Percentiles rank a stretch among this genome's conserved stretches.
These are phyloP conservation scores for Stenotaenia linearis DNA, from an alignment of 2,888 invertebrate genomes.

Conservation along the genomic window DNA sequence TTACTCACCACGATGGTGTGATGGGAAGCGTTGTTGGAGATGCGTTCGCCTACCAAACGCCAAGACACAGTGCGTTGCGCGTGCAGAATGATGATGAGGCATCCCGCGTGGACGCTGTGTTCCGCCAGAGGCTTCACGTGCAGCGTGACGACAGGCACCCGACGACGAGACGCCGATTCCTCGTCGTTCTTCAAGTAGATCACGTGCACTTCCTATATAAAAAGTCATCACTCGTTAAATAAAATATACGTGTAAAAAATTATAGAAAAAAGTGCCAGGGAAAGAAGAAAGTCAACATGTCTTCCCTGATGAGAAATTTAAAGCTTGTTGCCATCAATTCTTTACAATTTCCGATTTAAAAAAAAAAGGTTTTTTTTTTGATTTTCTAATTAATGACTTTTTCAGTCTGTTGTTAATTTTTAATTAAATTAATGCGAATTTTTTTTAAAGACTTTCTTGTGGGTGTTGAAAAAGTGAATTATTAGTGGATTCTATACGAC, in stretches of 20 bases:
- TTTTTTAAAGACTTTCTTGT: no score
- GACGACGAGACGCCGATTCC: conserved; percentile 5
- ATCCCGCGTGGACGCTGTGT: conserved; percentile 31
- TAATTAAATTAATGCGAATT: no score
- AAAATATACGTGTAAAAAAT: not conserved
- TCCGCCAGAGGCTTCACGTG: conserved; percentile 33
- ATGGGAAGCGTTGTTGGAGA: conserved; percentile 34
- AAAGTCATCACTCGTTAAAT: not conserved
- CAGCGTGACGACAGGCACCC: conserved; percentile 34
- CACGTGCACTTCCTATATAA: conserved; percentile 35
- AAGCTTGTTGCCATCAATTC: not conserved
- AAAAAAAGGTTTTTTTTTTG: no score
- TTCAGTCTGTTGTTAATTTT: no score
- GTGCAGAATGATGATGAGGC: conserved; percentile 35
- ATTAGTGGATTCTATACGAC: no score
- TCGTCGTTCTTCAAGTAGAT: conserved; percentile 34
- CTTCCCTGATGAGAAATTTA: not conserved
- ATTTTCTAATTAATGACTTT: no score
- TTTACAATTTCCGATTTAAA: not conserved
- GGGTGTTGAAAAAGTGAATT: no score
- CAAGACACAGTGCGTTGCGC: conserved; percentile 35
- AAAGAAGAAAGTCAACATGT: not conserved
- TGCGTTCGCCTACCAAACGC: conserved; percentile 35
- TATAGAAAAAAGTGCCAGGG: not conserved
- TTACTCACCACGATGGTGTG: conserved; percentile 35